These are phyloP conservation scores for Cataglyphis hispanica DNA, from an alignment of 1,140 invertebrate species.

Conservation along the genomic window DNA sequence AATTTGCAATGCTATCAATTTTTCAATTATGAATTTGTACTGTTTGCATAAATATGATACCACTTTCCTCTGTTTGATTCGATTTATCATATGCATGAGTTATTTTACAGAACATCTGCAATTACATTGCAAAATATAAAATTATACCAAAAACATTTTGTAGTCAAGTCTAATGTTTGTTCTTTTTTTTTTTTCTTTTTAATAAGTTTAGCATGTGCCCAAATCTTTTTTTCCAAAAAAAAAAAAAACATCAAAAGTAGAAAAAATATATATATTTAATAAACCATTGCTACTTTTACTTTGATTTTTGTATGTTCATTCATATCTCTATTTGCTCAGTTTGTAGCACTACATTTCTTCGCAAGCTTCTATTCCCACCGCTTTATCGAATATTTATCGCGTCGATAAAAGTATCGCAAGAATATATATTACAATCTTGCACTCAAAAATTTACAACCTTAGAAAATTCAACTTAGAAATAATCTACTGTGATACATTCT, in stretches of 20 bases:
- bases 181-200: not conserved
- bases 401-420: conserved; percentile 35
- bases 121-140: not conserved
- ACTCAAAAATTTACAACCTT: conserved; percentile 35
- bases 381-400: conserved; percentile 51
- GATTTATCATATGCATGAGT: not conserved
- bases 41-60: not conserved
- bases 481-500: conserved; percentile 32
- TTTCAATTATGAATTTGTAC: not conserved
- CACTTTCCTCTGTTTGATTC: not conserved
- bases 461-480: conserved; percentile 31
- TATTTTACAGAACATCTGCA: not conserved
- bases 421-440: conserved; percentile 46
- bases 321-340: not conserved
- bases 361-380: conserved; percentile 13
- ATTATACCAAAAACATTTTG: not conserved
- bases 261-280: not conserved
- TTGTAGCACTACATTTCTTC: conserved; percentile 37
- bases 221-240: not conserved
- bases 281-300: conserved; percentile 9
- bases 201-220: conserved; percentile 20
- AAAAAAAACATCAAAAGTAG: not conserved
- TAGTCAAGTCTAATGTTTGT: not conserved
- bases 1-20: conserved; percentile 1
- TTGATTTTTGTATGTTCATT: conserved; percentile 17